phyloP scores from a whole-genome alignment of 2,797 vertebrate species.

The Gobio occitaniae region DNA sequence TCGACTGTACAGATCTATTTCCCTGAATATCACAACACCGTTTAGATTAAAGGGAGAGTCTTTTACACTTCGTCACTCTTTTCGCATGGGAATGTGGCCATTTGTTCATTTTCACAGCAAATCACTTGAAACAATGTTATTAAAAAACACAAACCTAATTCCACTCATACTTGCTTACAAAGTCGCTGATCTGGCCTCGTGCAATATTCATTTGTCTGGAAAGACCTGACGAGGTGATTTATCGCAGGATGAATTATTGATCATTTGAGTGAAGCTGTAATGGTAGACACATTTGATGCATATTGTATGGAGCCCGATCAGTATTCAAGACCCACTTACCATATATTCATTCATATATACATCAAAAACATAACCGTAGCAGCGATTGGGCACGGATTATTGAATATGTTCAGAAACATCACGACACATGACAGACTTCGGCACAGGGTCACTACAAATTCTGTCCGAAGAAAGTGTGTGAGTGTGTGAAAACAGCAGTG shows the following conservation, averaged over 20 bases:
- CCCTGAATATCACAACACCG: no score
- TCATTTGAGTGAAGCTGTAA: neutral
- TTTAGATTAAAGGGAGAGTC: neutral
- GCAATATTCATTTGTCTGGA: neutral
- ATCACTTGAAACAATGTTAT: neutral
- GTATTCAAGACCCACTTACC: neutral
- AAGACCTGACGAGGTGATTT: neutral
- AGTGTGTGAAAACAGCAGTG: no score
- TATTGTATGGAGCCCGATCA: constrained; percentile 5
- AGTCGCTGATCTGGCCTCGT: neutral
- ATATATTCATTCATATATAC: neutral
- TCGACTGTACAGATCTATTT: no score
- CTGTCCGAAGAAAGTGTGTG: no score
- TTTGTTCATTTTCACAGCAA: neutral
- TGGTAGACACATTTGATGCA: neutral
- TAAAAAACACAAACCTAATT: neutral
- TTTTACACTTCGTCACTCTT: neutral
- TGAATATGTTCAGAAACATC: neutral
- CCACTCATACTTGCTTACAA: neutral
- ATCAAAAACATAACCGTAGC: neutral
- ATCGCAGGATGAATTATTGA: constrained; percentile 10
- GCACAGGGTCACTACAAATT: no score
- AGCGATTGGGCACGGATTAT: neutral
- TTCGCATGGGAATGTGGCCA: neutral
- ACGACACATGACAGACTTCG: neutral